A percentile compares a stretch with the other conserved stretches of the same genome.
These are phyloP conservation scores for Numenius arquata DNA, from an alignment of 2,113 vertebrate genomes.

Conservation along the genomic window DNA sequence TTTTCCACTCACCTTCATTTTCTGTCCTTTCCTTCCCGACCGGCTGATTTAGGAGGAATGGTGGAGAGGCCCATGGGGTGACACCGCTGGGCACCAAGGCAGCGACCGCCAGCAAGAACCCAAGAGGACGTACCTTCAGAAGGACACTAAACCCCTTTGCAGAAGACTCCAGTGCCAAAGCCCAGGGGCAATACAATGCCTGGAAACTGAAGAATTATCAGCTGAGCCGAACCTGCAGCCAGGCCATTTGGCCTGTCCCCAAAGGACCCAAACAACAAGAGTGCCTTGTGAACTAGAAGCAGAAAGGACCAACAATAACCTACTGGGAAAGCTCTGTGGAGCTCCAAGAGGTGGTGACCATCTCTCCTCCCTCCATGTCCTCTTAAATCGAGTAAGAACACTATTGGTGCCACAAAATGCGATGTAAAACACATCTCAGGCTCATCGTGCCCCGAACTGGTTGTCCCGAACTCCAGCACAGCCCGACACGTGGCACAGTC, in stretches of 20 bases:
- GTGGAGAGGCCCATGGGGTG: neutral
- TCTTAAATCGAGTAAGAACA: neutral
- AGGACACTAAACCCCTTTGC: neutral
- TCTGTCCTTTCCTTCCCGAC: rapidly evolving
- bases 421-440: neutral
- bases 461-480: neutral
- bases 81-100: neutral
- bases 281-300: neutral
- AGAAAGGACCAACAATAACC: neutral
- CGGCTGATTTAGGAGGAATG: rapidly evolving
- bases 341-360: neutral
- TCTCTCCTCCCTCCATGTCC: neutral
- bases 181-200: neutral
- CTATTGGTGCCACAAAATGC: no score
- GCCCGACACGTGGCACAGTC: rapidly evolving
- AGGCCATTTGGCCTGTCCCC: no score
- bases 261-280: neutral
- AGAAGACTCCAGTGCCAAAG: neutral
- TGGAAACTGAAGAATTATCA: neutral
- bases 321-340: neutral
- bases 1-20: neutral
- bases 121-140: rapidly evolving
- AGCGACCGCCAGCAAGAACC: neutral
- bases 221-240: neutral
- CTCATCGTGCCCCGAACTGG: neutral